Conservation (phyloP, 2,888 invertebrate genomes). For the Chrysolina americana region DNA sequence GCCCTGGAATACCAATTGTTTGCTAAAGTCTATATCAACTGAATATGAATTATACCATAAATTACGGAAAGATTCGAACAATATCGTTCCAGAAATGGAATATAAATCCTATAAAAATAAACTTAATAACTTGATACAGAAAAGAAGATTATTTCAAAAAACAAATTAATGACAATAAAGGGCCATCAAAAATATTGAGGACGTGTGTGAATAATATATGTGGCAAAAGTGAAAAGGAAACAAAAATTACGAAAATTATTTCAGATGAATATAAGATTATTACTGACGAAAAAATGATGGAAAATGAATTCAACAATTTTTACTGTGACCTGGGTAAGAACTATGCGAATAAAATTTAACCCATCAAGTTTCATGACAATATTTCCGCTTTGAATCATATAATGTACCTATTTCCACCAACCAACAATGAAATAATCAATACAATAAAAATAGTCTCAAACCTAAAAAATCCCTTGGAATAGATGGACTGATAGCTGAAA, state of each 20-base stretch:
- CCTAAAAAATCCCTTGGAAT: too few species aligned
- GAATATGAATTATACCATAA: background rate
- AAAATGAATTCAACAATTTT: constrained; percentile 14
- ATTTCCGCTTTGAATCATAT: constrained; percentile 6
- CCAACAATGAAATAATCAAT: too few species aligned
- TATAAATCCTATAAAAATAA: too few species aligned
- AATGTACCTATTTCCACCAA: too few species aligned
- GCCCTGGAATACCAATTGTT: constrained; percentile 18
- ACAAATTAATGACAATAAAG: too few species aligned
- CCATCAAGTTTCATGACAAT: background rate
- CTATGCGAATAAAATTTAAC: constrained; percentile 10
- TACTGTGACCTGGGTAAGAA: background rate
- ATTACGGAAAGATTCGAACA: too few species aligned
- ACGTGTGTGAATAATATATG: constrained; percentile 8
- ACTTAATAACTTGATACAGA: constrained; percentile 7
- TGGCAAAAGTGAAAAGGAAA: background rate
- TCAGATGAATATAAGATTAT: background rate
- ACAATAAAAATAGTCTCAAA: too few species aligned
- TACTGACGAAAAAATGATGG: constrained; percentile 6
- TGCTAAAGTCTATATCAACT: constrained; percentile 19
- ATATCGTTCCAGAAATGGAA: too few species aligned
- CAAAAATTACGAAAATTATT: constrained; percentile 8
- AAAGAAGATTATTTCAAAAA: constrained; percentile 14
- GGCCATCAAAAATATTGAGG: constrained; percentile 3
- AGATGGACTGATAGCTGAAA: too few species aligned